These are phyloP conservation scores for Protobothrops mucrosquamatus DNA, from an alignment of 2,113 vertebrate genomes.

Conservation along the genomic window DNA sequence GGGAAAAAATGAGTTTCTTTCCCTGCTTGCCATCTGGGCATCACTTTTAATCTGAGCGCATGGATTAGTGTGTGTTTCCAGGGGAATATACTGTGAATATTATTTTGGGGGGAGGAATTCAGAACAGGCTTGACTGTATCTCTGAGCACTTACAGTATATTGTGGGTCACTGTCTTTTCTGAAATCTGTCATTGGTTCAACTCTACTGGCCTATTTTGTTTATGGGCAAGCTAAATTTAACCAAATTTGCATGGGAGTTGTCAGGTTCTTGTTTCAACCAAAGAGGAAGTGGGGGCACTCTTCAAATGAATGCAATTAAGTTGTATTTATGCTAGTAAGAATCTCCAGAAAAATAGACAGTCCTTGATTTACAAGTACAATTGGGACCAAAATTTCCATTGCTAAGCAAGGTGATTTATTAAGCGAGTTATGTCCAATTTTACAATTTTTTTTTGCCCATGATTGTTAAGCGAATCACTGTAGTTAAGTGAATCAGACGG, in stretches of 20 bases:
- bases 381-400: not conserved
- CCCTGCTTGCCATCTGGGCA: not conserved
- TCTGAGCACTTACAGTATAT: not conserved
- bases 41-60: not conserved
- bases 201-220: not conserved
- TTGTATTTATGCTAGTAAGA: not conserved
- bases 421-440: not conserved
- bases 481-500: not conserved
- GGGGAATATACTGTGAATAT: not conserved
- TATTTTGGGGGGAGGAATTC: not conserved
- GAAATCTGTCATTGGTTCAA: not conserved
- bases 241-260: not conserved
- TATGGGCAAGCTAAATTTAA: constrained; percentile 11
- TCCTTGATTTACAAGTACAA: not conserved
- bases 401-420: not conserved
- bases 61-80: not conserved
- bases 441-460: not conserved
- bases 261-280: not conserved
- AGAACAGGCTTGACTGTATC: not conserved
- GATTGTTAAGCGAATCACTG: not conserved
- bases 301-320: not conserved
- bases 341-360: not conserved
- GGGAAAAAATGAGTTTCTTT: not conserved
- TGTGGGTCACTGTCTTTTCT: not conserved
- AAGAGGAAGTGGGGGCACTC: not conserved